These are phyloP conservation scores for Pipa parva DNA, from an alignment of 2,113 vertebrate genomes.

Conservation along the genomic window DNA sequence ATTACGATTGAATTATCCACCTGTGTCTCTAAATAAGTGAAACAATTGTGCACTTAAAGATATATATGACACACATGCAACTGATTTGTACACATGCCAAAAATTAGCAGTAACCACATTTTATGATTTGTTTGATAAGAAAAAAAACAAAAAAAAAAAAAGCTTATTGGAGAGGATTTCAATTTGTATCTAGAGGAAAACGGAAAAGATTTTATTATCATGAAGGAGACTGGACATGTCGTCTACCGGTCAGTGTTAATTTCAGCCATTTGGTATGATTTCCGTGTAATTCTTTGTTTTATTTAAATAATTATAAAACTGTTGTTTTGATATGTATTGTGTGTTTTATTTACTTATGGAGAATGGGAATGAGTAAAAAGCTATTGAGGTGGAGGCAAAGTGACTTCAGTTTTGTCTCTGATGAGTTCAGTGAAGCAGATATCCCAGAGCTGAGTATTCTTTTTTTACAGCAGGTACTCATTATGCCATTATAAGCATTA, in stretches of 20 bases:
- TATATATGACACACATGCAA: constrained; percentile 2
- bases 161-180: constrained; percentile 18
- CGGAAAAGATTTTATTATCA: constrained; percentile 17
- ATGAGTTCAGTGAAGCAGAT: background rate
- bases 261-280: constrained; percentile 35
- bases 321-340: constrained; percentile 30
- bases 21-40: background rate
- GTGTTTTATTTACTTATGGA: constrained; percentile 33
- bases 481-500: constrained; percentile 33
- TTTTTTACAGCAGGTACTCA: constrained; percentile 18
- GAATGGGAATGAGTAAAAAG: background rate
- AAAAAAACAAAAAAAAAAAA: no score
- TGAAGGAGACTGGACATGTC: constrained; percentile 18
- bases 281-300: constrained; percentile 38
- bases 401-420: background rate
- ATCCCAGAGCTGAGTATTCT: constrained; percentile 5
- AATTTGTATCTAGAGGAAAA: constrained; percentile 8
- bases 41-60: constrained; percentile 9
- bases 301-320: constrained; percentile 41
- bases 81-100: constrained; percentile 24
- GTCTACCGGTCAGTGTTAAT: constrained; percentile 39
- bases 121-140: constrained; percentile 21
- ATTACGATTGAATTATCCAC: no score
- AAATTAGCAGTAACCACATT: constrained; percentile 14
- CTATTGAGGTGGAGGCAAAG: background rate